Evolutionary conservation across 2,888 invertebrate genomes (phyloP), one percentile per base, ranked within the genome.

Genomic region (Drosophila paramelanica): DNA sequence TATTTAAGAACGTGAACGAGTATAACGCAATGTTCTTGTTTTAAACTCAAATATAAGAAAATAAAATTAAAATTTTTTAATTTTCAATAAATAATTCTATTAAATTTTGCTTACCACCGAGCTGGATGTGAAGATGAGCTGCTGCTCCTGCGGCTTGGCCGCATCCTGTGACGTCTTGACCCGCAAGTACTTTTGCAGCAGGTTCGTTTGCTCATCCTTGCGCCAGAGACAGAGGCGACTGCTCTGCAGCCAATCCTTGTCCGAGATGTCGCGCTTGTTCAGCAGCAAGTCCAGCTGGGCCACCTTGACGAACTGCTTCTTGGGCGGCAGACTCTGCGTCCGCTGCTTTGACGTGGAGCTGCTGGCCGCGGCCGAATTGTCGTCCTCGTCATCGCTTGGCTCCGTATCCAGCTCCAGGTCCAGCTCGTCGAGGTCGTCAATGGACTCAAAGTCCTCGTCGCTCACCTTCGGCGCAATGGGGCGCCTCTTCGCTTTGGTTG

Each of bases 161-260:
- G 56, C 66, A 46, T 77, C 75, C 47, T 50, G 58, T 4, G 68
- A 47, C 0, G 77, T 90, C 68, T 91, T 92, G 0, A 92, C 90
- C 14, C 92, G 85, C 45, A 93, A 88, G 68, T 92, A 92, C 66
- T 92, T 92, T 38, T 92, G 92, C 71, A 92, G 75, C 13, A 93
- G 81, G 74, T 90, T 92, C 23, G 83, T 80, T 13, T 91, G 88
- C 13, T 91, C 91, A 64, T 92, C 92, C 47, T 91, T 92, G 14
- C 91, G 91, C 92, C 92, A 92, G 57, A 92, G 85, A 38, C 93
- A 92, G 25, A 92, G 72, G 1, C 92, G 91, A 64, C 84, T 81
- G 62, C 91, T 92, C 17, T 81, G 84, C 42, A 83, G 56, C 73
- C 91, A 90, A 68, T 92, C 91, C 50, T 81, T 77, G 5, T 67